A percentile compares a stretch with the other conserved stretches of the same genome.
Conservation (phyloP, 1,140 invertebrate genomes). For the Eriocheir sinensis region DNA sequence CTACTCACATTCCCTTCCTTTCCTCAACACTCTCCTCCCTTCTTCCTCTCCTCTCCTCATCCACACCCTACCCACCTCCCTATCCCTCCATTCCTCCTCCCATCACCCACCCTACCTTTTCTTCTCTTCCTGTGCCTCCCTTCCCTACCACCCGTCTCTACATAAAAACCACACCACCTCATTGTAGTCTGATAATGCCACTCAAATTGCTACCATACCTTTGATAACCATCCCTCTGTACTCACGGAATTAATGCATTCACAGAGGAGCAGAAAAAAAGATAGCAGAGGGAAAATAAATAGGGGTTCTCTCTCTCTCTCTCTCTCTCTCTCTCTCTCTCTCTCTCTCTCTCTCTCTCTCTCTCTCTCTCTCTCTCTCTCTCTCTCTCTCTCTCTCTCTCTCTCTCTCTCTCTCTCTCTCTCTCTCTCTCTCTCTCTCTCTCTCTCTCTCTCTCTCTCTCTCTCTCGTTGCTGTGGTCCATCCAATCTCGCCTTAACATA, state of each 20-base stretch:
- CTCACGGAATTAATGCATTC: neutral
- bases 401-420: too few relatives aligned
- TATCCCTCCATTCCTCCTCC: neutral
- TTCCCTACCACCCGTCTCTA: neutral
- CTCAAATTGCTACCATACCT: neutral
- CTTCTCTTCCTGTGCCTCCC: neutral
- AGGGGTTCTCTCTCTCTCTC: neutral
- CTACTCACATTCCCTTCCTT: too few relatives aligned
- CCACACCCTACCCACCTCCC: too few relatives aligned
- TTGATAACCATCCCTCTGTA: neutral
- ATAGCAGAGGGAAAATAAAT: neutral
- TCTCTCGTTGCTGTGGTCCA: neutral
- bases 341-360: neutral
- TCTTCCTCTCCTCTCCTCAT: too few relatives aligned
- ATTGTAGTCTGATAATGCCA: neutral
- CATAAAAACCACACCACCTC: neutral
- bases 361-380: neutral
- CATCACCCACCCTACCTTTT: neutral
- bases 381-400: too few relatives aligned
- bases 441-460: constrained; percentile 19
- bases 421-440: neutral
- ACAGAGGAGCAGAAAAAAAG: neutral
- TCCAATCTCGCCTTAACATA: neutral
- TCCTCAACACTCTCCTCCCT: too few relatives aligned
- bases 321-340: neutral